Evolutionary conservation across 2,888 invertebrate genomes (phyloP).

Genomic region (Chalcis sispes): DNA sequence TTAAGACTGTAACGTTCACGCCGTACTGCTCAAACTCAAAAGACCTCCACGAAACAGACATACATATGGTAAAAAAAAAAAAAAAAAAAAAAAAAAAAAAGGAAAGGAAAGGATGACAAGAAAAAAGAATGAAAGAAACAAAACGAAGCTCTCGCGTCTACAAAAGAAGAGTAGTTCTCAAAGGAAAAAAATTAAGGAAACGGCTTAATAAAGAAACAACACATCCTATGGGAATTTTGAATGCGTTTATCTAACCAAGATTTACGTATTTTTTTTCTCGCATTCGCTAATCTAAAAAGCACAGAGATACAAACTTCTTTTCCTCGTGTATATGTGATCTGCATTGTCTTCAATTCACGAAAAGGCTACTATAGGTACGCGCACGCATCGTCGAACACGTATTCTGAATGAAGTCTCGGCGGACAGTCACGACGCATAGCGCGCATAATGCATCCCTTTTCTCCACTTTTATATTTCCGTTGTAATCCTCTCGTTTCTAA

Average conservation of each 20-base stretch:
- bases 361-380: slow-evolving; percentile 19
- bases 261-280: neutral
- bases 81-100: too few species aligned
- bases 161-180: neutral
- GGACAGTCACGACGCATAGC: slow-evolving; percentile 5
- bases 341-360: slow-evolving; percentile 36
- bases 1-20: slow-evolving; percentile 39
- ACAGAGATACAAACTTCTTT: neutral
- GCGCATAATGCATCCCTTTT: neutral
- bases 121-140: too few species aligned
- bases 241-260: neutral
- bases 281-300: neutral
- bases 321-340: too few species aligned
- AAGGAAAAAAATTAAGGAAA: neutral
- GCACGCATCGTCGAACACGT: slow-evolving; percentile 36
- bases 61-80: neutral
- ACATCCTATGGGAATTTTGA: slow-evolving; percentile 29
- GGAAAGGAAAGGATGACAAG: neutral
- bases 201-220: slow-evolving; percentile 4
- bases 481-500: too few species aligned
- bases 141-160: slow-evolving; percentile 1
- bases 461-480: too few species aligned
- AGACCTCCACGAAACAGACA: neutral
- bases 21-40: slow-evolving; percentile 49
- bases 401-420: slow-evolving; percentile 19